phyloP scores from a whole-genome alignment of 2,113 vertebrate species.

The Rhinichthys klamathensis region DNA sequence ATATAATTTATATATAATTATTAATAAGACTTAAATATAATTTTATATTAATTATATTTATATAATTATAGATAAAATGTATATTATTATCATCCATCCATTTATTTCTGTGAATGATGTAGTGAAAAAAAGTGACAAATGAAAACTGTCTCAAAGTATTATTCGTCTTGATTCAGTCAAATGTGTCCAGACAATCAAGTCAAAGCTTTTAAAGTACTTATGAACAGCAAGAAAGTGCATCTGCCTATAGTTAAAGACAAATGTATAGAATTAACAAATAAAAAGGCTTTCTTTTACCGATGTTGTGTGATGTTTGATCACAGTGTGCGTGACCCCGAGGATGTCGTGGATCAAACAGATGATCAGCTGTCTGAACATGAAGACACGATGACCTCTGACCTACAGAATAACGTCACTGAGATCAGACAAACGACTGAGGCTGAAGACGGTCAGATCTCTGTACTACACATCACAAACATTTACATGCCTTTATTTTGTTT shows the following conservation, averaged over 20 bases:
- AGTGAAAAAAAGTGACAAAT: not conserved
- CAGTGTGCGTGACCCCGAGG: slow-evolving; percentile 59
- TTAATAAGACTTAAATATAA: no score
- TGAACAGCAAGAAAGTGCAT: not conserved
- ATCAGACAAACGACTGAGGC: slow-evolving; percentile 47
- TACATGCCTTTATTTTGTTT: not conserved
- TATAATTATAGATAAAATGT: not conserved
- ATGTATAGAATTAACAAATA: not conserved
- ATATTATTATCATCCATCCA: not conserved
- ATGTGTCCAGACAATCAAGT: not conserved
- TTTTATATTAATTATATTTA: no score
- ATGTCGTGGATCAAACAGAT: slow-evolving; percentile 49
- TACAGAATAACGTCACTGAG: slow-evolving; percentile 26
- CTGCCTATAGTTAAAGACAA: not conserved
- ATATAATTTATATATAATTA: no score
- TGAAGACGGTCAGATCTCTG: slow-evolving; percentile 64
- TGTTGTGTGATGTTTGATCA: slow-evolving; percentile 19
- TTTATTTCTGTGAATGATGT: no score
- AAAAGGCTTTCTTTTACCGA: not conserved
- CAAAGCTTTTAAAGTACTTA: not conserved
- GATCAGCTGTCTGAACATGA: slow-evolving; percentile 35
- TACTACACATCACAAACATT: not conserved
- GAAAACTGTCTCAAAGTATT: not conserved
- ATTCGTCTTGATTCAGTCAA: not conserved
- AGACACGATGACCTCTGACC: slow-evolving; percentile 38